Conservation (phyloP, 2,113 vertebrate species). For the Lethenteron reissneri region DNA sequence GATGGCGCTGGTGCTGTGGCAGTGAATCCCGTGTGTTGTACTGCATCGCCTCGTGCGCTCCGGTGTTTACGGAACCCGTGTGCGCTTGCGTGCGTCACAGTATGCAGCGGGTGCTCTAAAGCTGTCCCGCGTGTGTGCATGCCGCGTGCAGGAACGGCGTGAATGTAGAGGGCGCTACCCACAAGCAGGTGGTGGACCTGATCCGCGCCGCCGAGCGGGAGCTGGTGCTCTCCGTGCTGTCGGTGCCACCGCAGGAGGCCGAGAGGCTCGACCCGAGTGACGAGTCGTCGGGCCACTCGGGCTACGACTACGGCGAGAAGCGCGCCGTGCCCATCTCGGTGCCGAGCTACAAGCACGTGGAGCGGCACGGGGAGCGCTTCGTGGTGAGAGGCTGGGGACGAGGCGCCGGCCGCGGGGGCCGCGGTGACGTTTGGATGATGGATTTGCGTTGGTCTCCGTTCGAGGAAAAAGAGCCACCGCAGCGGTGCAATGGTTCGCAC, state of each 20-base stretch:
- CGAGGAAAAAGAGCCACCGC: too few relatives aligned
- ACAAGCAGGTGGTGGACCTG: slow-evolving; percentile 96
- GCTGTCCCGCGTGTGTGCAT: background rate
- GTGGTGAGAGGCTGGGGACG: slow-evolving; percentile 39
- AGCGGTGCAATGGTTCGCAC: too few relatives aligned
- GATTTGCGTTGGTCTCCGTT: too few relatives aligned
- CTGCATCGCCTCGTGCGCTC: background rate
- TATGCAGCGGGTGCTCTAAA: background rate
- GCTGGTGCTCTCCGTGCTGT: slow-evolving; percentile 63
- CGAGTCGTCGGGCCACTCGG: slow-evolving; percentile 50
- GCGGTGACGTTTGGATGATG: too few relatives aligned
- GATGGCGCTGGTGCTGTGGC: background rate
- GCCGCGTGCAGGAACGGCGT: slow-evolving; percentile 43
- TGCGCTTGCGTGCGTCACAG: background rate
- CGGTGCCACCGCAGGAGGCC: slow-evolving; percentile 63
- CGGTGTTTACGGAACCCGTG: background rate
- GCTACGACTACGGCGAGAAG: slow-evolving; percentile 85
- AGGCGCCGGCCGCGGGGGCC: too few relatives aligned
- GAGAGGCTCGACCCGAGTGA: slow-evolving; percentile 67
- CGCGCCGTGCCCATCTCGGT: slow-evolving; percentile 90
- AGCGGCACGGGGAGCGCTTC: slow-evolving; percentile 83
- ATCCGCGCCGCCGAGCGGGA: slow-evolving; percentile 81
- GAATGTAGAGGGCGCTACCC: slow-evolving; percentile 79
- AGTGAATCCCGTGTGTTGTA: background rate
- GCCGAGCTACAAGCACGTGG: slow-evolving; percentile 87